Evolutionary conservation across 2,797 vertebrate genomes (phyloP), one percentile per base, ranked within the genome.

Genomic region (Smutsia temminckii): DNA sequence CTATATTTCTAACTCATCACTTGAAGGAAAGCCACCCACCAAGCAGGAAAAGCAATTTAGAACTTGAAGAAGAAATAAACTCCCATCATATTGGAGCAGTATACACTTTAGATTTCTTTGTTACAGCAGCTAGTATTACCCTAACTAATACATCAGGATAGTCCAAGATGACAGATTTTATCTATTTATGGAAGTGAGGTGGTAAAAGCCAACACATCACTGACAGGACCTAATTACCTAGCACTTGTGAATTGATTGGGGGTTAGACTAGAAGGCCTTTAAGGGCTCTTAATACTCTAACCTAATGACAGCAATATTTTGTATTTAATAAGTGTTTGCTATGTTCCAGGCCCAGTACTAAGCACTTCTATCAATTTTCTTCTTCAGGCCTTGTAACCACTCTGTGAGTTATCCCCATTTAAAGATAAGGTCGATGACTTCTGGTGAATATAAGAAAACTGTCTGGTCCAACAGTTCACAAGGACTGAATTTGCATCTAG

Each of bases 251-350:
- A 89, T 51, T 61, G 37, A 89, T 34, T 94, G 61, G 14, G 6
- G 55, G 34, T 93, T 91, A 96, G 64, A 80, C 68, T 55, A 68
- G 40, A 86, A 89, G 55, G 9, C n/a, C 55, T 77, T 49, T 86
- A 77, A 91, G 32, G 59, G 80, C 69, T 91, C 72, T 57, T 72
- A 57, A 63, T 71, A 85, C 7, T 23, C 16, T 92, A 69, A 92
- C 34, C 77, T 53, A 89, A 59, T 85, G 51, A 75, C 23, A 59
- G 10, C 27, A 87, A 42, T 81, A 53, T 46, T 8, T 69, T 55
- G 57, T 80, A 51, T 83, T 91, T 94, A 95, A 93, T 83, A 95
- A 93, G 64, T 85, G 18, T 66, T 83, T 94, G 49, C 68, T 91
- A 17, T 86, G 21, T 80, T 91, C 17, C 5, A 86, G 40, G 20